Conservation (phyloP, 2,797 vertebrate genomes). For the Spheniscus humboldti region DNA sequence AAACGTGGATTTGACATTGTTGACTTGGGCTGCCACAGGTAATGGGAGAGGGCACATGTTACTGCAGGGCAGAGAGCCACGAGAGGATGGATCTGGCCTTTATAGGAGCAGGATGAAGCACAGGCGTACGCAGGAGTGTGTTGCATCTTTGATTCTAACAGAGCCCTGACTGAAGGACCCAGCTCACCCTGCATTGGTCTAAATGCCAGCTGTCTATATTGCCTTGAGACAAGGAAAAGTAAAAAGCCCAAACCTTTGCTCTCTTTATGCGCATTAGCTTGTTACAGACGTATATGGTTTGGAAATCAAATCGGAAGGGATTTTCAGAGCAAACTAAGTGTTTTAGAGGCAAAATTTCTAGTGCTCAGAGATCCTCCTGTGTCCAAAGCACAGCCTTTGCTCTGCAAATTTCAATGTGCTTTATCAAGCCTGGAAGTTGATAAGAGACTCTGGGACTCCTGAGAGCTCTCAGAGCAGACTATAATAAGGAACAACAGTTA, state of each 20-base stretch:
- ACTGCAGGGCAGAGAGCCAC: not conserved
- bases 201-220: not conserved
- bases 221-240: not conserved
- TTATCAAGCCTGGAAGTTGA: not conserved
- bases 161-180: not conserved
- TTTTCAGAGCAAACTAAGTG: not conserved
- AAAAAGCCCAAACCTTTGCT: not conserved
- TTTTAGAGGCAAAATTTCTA: not conserved
- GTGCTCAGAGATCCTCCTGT: not conserved
- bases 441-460: not conserved
- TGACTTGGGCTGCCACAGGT: not conserved
- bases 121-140: not conserved
- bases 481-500: not conserved
- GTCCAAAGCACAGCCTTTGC: not conserved
- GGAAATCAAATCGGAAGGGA: not conserved
- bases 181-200: not conserved
- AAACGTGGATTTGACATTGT: conserved; percentile 12
- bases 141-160: not conserved
- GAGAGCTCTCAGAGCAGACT: not conserved
- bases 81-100: not conserved
- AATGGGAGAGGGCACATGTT: not conserved
- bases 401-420: not conserved
- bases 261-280: not conserved
- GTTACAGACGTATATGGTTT: not conserved
- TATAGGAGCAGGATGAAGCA: not conserved